Conservation (phyloP, 2,797 vertebrate genomes). For the Manis javanica region DNA sequence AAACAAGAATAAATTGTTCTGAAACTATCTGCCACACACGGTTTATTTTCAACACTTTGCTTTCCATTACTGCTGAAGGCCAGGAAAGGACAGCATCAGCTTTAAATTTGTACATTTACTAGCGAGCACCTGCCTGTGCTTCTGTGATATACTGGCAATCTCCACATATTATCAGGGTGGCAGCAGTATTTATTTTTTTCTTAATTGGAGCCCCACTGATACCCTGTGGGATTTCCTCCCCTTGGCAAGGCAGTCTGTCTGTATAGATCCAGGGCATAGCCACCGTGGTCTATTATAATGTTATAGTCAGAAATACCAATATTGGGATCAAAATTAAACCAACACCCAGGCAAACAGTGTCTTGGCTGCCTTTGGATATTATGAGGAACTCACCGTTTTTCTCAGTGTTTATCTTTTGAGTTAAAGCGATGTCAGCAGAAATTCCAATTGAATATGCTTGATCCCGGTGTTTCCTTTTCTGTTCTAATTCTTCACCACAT, state of each 20-base stretch:
- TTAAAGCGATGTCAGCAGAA: not conserved
- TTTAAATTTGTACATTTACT: conserved; percentile 2
- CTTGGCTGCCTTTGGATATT: not conserved
- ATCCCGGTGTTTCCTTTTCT: not conserved
- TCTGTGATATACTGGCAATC: conserved; percentile 7
- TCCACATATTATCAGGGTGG: not conserved
- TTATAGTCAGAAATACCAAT: conserved; percentile 47
- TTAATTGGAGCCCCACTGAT: conserved; percentile 50
- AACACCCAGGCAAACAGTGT: conserved; percentile 4
- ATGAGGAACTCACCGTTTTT: not conserved
- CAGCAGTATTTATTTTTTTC: conserved; percentile 52
- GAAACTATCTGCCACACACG: not conserved
- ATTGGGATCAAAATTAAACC: conserved; percentile 18
- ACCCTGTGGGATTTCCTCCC: not conserved
- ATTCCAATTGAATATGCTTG: not conserved
- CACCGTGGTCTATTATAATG: not conserved
- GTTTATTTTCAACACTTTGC: conserved; percentile 3
- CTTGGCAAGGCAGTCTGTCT: conserved; percentile 9
- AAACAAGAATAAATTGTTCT: conserved; percentile 36
- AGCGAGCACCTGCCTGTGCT: not conserved
- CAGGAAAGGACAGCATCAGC: not conserved
- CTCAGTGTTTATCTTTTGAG: not conserved
- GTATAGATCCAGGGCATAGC: not conserved
- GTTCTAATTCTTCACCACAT: not conserved
- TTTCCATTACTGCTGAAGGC: not conserved